Base-by-base conservation (phyloP, 2,113 vertebrate genomes). In the Protomyctophum bolini region DNA sequence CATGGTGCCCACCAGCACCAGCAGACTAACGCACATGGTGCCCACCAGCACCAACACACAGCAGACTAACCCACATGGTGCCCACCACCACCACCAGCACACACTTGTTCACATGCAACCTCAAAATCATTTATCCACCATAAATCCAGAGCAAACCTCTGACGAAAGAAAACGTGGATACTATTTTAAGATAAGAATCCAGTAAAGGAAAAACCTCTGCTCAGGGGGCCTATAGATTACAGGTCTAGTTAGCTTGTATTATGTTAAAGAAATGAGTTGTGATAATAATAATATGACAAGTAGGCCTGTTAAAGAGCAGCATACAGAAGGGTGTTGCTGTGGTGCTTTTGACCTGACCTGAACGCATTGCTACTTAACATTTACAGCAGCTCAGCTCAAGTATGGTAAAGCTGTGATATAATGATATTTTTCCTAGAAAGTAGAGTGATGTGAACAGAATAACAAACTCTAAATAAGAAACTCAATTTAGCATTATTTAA, bases 31-130 rank as follows among this genome's bases (percentile, higher is more conserved):
- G 1, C 67, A 76, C 79, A 75, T 68, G 45, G 58, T 8, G 8
- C 52, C 41, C n/a, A 6, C 21, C 21, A 2, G n/a, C n/a, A n/a
- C 33, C 33, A 46, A 67, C 46, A 56, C 15, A 7, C 15, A 50
- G 63, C 12, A 71, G 48, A 47, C 59, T 57, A 73, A 6, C 21
- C 7, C 67, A 76, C 79, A 75, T 68, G 45, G 58, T 8, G 8
- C 52, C 41, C n/a, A 6, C 21, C 21, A 2, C 21, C 21, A 2
- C 33, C 33, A 46, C 12, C 4, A 28, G 11, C 8, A 67, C 46
- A 56, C 15, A 7, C 15, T n/a, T 57, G 14, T 21, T 4, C 55
- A 45, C 33, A 57, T 4, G 12, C 2, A 10, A 50, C 48, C 12
- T 54, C 4, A 21, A 8, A 54, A 11, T 41, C 33, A 41, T 41